phyloP scores from a whole-genome alignment of 1,140 invertebrate genomes.

The Bicyclus anynana region DNA sequence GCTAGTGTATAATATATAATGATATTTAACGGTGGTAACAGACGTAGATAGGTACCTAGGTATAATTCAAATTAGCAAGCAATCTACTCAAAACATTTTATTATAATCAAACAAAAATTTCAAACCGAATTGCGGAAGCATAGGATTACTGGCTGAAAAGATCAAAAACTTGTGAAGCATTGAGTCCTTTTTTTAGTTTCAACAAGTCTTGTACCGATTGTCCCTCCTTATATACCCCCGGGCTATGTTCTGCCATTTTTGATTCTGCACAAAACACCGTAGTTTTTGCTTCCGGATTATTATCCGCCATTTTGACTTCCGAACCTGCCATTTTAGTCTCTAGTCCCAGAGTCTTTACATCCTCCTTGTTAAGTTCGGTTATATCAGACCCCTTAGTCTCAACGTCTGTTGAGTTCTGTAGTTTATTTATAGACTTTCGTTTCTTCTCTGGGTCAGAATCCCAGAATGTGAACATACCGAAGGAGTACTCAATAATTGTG shows the following conservation, averaged over 20 bases:
- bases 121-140: too few species aligned
- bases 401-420: neutral
- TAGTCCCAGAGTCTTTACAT: neutral
- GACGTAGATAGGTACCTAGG: too few species aligned
- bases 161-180: neutral
- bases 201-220: neutral
- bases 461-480: constrained; percentile 32
- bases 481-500: constrained; percentile 46
- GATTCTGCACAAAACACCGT: too few species aligned
- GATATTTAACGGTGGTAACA: too few species aligned
- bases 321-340: too few species aligned
- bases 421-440: constrained; percentile 17
- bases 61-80: too few species aligned
- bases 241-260: neutral
- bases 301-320: neutral
- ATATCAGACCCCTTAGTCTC: neutral
- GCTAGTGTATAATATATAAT: too few species aligned
- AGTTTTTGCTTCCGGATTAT: neutral
- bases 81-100: too few species aligned
- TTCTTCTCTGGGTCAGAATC: constrained; percentile 8
- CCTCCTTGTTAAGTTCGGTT: neutral
- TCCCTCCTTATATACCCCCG: neutral
- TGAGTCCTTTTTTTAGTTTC: neutral
- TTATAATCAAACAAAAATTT: too few species aligned
- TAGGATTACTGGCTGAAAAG: neutral